Evolutionary conservation across 2,888 invertebrate genomes (phyloP).

Genomic region (Petrolisthes manimaculis): DNA sequence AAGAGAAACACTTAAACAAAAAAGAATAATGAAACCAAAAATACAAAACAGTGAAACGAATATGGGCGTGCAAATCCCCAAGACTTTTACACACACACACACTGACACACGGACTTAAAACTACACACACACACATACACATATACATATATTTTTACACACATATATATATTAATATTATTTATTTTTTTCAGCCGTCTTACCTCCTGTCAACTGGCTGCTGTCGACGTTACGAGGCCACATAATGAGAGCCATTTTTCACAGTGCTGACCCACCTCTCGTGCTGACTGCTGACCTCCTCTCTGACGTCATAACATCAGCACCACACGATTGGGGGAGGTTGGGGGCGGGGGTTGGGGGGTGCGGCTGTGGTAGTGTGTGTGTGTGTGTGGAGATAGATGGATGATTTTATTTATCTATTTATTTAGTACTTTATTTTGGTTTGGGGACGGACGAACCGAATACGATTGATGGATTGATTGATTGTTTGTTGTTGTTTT

Average conservation of each 20-base stretch:
- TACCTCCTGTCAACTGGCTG: slow-evolving; percentile 47
- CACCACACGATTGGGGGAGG: slow-evolving; percentile 25
- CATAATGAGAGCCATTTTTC: slow-evolving; percentile 65
- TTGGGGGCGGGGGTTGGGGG: not conserved
- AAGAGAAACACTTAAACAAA: not conserved
- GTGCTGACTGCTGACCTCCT: slow-evolving; percentile 34
- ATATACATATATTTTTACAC: slow-evolving; percentile 18
- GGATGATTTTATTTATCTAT: too few relatives aligned
- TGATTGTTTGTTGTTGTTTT: too few relatives aligned
- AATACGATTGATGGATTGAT: too few relatives aligned
- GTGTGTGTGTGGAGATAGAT: too few relatives aligned
- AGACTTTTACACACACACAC: not conserved
- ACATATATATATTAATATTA: slow-evolving; percentile 21
- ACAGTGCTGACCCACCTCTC: slow-evolving; percentile 45
- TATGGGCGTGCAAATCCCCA: slow-evolving; percentile 4
- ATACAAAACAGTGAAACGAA: not conserved
- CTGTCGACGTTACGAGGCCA: slow-evolving; percentile 65
- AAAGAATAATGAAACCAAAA: not conserved
- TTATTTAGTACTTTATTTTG: too few relatives aligned
- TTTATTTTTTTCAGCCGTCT: too few relatives aligned
- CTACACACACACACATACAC: not conserved
- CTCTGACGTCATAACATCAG: slow-evolving; percentile 53
- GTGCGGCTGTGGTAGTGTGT: too few relatives aligned
- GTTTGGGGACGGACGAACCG: too few relatives aligned
- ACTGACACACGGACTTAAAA: too few relatives aligned